Base-by-base conservation (phyloP, 2,797 vertebrate genomes). In the Gymnothorax reevesii region DNA sequence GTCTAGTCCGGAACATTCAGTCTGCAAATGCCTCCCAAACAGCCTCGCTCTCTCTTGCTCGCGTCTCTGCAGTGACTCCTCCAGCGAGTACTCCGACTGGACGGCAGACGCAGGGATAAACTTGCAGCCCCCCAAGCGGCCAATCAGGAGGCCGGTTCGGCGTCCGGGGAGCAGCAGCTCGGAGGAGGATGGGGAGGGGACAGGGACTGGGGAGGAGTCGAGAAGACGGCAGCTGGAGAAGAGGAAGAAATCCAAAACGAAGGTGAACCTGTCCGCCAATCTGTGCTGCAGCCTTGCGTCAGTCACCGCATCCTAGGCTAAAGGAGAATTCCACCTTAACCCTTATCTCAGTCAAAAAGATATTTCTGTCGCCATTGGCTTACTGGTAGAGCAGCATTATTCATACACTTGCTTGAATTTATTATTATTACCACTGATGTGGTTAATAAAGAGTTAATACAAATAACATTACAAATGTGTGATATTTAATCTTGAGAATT, bases 41-140 rank as follows among this genome's bases (percentile, higher is more conserved):
- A 1, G 1, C 84, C 83, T 83, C 89, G 73, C 84, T 89, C 90
- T 69, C 89, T 33, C 3, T 12, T 73, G 7, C 42, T 13, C 69
- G 13, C 12, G 82, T 89, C 85, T 90, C 88, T 42, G 0, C 90
- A 99, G 98, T 62, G 97, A 98, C 92, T 98, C 98, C 7, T 99
- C 98, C 85, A 99, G 99, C 90, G 99, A 99, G 86, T 99, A 99
- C 93, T 99, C 99, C 0, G 99, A 99, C 90, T 99, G 99, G 99
- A 99, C 97, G 12, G 98, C 98, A 20, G 98, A 99, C 88, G 99
- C 98, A 1, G 99, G 98, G 15, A 99, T 99, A 92, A 99, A 99
- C 95, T 97, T 99, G 57, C 99, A 99, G 89, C 98, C 99, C 2
- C 99, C 98, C 0, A 99, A 99, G 92, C 96, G 99, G 88, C 92